Evolutionary conservation across 2,797 vertebrate genomes (phyloP).

Genomic region (Denticeps clupeoides): DNA sequence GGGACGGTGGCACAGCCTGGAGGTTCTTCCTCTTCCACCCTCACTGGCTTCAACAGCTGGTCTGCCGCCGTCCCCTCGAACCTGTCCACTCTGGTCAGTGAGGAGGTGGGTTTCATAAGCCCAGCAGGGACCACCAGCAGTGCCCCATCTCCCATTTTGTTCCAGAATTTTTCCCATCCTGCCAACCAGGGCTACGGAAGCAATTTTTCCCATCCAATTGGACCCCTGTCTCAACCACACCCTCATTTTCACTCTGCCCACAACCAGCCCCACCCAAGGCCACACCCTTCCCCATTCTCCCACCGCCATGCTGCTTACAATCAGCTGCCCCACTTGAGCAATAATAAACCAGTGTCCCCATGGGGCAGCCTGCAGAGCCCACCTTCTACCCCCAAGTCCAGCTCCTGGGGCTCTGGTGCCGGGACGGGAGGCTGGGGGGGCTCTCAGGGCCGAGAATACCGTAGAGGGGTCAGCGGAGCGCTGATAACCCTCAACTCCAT

Average conservation of each 20-base stretch:
- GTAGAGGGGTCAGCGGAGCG: conserved; percentile 84
- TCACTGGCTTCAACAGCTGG: conserved; percentile 97
- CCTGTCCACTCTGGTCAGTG: conserved; percentile 86
- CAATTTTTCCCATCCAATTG: conserved; percentile 93
- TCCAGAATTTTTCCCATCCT: conserved; percentile 97
- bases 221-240: conserved; percentile 88
- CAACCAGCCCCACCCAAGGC: conserved; percentile 89
- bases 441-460: conserved; percentile 90
- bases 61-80: conserved; percentile 89
- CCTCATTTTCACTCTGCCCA: conserved; percentile 94
- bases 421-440: conserved; percentile 92
- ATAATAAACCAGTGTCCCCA: conserved; percentile 89
- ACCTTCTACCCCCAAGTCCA: conserved; percentile 81
- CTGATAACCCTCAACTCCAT: conserved; percentile 91
- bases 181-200: conserved; percentile 90
- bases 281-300: conserved; percentile 86
- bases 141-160: conserved; percentile 86
- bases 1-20: conserved; percentile 77
- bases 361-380: conserved; percentile 98
- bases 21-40: conserved; percentile 84
- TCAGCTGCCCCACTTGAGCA: conserved; percentile 89
- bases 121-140: conserved; percentile 84
- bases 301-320: conserved; percentile 92
- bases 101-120: conserved; percentile 92
- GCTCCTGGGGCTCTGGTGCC: conserved; percentile 88